Base-by-base conservation (phyloP, 2,797 vertebrate genomes). In the Molossus molossus region DNA sequence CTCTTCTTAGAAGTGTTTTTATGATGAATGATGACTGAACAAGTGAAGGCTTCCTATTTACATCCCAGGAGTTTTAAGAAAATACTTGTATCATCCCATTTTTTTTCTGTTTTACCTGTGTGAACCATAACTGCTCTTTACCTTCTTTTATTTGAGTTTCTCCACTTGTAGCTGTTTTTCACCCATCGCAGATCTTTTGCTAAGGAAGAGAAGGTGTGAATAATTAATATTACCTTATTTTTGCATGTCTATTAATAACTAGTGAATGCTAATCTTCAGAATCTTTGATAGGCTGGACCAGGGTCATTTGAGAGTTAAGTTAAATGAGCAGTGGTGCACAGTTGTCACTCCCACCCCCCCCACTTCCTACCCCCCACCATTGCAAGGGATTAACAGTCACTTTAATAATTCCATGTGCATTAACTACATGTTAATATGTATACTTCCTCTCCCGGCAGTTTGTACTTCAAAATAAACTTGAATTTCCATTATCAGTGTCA, bases 401-500 rank as follows among this genome's bases (percentile, higher is more conserved):
- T 73, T 84, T 37, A 86, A 76, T 77, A 90, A 83, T 93, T 94
- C n/a, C 27, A 3, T 40, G 73, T 79, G 89, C 55, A n/a, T n/a
- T n/a, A 70, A 20, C 57, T 89, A 0, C 64, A 15, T 95, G 18
- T 93, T 94, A 91, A 60, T 82, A 1, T 79, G 14, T 75, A 33
- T 69, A 11, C 58, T 75, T 13, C 18, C 27, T 82, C 33, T 81
- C 57, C n/a, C 89, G 53, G 45, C 37, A 94, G 67, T 89, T 87
- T 91, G 48, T 73, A 69, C 21, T 91, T 85, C 65, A 86, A 73
- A 64, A 73, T 91, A 95, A 95, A 87, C 45, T 75, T 87, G 53
- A 87, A 10, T 80, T 95, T 89, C n/a, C n/a, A 23, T 83, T 65
- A 40, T 87, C 37, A 40, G 8, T 57, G 45, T 91, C 58, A 75